Base-by-base conservation (phyloP, 2,888 invertebrate genomes). In the Drosophila borealis region DNA sequence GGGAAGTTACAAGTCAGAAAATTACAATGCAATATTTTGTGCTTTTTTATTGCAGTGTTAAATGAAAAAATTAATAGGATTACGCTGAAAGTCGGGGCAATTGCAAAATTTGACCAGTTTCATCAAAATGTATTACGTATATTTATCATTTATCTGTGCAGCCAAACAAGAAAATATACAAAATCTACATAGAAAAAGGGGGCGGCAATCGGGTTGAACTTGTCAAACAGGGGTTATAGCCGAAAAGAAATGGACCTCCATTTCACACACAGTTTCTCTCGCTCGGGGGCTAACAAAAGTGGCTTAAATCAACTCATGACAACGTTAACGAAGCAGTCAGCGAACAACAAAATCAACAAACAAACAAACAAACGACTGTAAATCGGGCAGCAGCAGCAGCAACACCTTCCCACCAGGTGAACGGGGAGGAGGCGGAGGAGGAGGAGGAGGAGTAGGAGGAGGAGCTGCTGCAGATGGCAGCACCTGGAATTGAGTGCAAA, bases 311-410 rank as follows among this genome's bases (percentile, higher is more conserved):
- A 88, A 83, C 77, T 69, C 66, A 74, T 86, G 85, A 86, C 84
- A 81, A 77, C 70, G 74, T 87, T 88, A 88, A 88, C 89, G 88
- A 89, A 88, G 89, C 73, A 82, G 88, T 88, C 89, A 83, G 74
- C 77, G 54, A 69, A 65, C 66, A 64, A 61, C 65, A 45, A 51
- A 53, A 70, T 46, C 66, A 78, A 62, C 61, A 87, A 73, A 70
- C 75, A 71, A 17, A 17, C 17, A 17, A 81, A 83, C 79, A 76
- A 87, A 78, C 78, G 69, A 67, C 57, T 70, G 64, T 56, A 77
- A 65, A 83, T 57, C 69, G 60, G 60, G 64, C 17, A 45, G 41
- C 17, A 36, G 44, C 46, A 45, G 62, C 66, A 69, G 60, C 70
- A 69, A 70, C 79, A 79, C 74, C 76, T 78, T 57, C 46, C 55